These are phyloP conservation scores for Ochotona princeps DNA, from an alignment of 2,113 vertebrate species.

Conservation along the genomic window DNA sequence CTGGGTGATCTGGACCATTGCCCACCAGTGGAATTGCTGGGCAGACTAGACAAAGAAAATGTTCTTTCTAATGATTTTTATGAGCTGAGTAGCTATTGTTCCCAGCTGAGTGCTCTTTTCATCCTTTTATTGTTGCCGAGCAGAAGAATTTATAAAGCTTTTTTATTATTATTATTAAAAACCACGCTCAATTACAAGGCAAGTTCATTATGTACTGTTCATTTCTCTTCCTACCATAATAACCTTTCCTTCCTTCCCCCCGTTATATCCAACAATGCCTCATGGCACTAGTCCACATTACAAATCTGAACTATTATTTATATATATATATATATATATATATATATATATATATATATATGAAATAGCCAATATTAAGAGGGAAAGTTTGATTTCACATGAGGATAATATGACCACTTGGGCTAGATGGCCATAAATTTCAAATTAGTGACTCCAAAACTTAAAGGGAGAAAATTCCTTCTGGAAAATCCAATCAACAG, in stretches of 20 bases:
- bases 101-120: slow-evolving; percentile 55
- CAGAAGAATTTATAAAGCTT: slow-evolving; percentile 72
- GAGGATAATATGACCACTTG: not conserved
- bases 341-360: not conserved
- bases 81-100: slow-evolving; percentile 75
- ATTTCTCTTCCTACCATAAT: slow-evolving; percentile 43
- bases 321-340: no score
- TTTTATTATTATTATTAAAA: slow-evolving; percentile 64
- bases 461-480: not conserved
- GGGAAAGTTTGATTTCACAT: slow-evolving; percentile 19
- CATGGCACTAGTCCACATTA: not conserved
- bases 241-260: not conserved
- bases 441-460: not conserved
- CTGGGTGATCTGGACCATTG: slow-evolving; percentile 64
- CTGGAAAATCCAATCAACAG: not conserved
- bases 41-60: slow-evolving; percentile 67
- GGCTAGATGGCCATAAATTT: not conserved
- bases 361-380: not conserved
- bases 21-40: slow-evolving; percentile 71
- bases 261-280: not conserved
- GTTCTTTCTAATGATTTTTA: slow-evolving; percentile 75
- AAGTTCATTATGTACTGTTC: slow-evolving; percentile 73
- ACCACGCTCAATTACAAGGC: slow-evolving; percentile 60
- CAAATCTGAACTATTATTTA: not conserved
- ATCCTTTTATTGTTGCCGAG: slow-evolving; percentile 59